Conservation (phyloP, 2,797 vertebrate genomes). For the Sebastes wilsoni region DNA sequence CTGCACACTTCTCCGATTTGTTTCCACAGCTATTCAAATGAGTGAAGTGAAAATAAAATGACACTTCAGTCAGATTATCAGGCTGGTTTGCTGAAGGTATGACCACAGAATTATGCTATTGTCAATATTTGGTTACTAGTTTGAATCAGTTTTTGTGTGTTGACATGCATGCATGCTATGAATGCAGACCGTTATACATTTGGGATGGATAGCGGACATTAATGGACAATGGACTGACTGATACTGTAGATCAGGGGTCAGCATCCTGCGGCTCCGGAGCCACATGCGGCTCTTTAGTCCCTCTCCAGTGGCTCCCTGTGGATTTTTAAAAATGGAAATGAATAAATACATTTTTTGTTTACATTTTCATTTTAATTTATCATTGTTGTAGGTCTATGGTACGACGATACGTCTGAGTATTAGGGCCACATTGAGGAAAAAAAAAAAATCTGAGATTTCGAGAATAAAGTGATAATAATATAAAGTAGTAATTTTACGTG, state of each 20-base stretch:
- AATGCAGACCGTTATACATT: background rate
- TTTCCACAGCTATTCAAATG: background rate
- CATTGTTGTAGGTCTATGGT: too few species aligned
- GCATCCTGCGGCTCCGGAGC: too few species aligned
- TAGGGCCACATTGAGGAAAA: too few species aligned
- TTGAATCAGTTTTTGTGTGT: background rate
- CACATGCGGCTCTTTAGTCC: too few species aligned
- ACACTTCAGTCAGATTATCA: background rate
- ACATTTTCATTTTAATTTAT: too few species aligned
- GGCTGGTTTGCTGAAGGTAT: background rate
- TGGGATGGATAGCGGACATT: background rate
- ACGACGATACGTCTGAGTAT: accelerated
- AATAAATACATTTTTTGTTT: too few species aligned
- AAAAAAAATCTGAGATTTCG: too few species aligned
- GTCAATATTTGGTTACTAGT: background rate
- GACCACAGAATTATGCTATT: background rate
- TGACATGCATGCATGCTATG: background rate
- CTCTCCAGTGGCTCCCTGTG: too few species aligned
- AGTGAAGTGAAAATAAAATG: background rate
- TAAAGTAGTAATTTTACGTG: too few species aligned
- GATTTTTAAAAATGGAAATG: too few species aligned
- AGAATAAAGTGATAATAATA: too few species aligned
- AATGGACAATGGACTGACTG: background rate
- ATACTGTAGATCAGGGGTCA: background rate
- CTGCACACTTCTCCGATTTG: background rate